Base-by-base conservation (phyloP, 2,888 invertebrate species). In the Lymantria monacha region DNA sequence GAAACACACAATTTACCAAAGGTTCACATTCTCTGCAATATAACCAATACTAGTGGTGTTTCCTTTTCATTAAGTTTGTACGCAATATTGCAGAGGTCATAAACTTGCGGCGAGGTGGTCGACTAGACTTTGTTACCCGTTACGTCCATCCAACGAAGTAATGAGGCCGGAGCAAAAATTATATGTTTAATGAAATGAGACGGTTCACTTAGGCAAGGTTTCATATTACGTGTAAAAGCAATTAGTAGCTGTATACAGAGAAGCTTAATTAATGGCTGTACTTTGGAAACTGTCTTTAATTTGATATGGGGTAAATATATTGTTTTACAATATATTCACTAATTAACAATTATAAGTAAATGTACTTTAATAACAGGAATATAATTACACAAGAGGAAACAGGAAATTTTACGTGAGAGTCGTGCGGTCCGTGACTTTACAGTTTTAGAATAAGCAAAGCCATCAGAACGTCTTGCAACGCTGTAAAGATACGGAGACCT, bases 11-110 rank as follows among this genome's bases (percentile, higher is more conserved):
- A 69, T 57, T 54, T 43, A 46, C 45, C 53, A 33, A 63, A 65
- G 69, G 56, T 63, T 67, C 64, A 76, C 22, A 54, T 77, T 74
- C 72, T 70, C 66, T 70, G 63, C 65, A 66, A 63, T 66, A 61
- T 69, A 66, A 61, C 72, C 72, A 78, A 79, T 81, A 76, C 75
- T 70, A 66, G 57, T 64, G 72, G 74, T 74, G 78, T 84, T 85
- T 82, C 81, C 81, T 81, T 86, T 85, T 85, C 84, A 88, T 88
- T 87, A 87, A 85, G 82, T 81, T 81, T 76, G 79, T 76, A 85
- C 87, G 87, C 84, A 85, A 86, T 87, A 86, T 87, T 86, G 83
- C 76, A 72, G 74, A 66, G 74, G 69, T 83, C 86, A 80, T 88
- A 88, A 87, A 87, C 78, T 79, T 71, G 73, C 74, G 70, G 76